Evolutionary conservation across 2,888 invertebrate species (phyloP).

Genomic region (Lampropteryx suffumata): DNA sequence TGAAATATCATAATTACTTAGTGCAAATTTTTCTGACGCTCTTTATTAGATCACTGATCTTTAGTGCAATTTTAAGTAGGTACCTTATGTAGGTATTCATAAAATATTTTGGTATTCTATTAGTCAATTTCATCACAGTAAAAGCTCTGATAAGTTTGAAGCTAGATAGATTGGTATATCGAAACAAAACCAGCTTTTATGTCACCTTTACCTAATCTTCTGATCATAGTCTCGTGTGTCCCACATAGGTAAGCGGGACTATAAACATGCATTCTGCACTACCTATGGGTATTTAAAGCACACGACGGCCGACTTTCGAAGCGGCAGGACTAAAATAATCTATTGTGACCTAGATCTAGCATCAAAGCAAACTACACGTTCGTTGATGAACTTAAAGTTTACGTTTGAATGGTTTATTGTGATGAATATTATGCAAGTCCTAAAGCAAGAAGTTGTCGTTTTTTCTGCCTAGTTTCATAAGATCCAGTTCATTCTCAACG

Average conservation of each 20-base stretch:
- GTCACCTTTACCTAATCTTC: neutral
- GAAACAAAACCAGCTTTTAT: too few relatives aligned
- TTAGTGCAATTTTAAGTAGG: too few relatives aligned
- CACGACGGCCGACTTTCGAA: conserved; percentile 63
- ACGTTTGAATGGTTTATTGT: conserved; percentile 17
- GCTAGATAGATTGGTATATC: too few relatives aligned
- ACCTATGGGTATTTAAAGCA: conserved; percentile 62
- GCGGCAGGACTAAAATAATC: conserved; percentile 67
- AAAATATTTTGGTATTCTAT: too few relatives aligned
- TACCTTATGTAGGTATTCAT: too few relatives aligned
- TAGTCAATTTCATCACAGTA: too few relatives aligned
- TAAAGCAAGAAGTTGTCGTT: neutral
- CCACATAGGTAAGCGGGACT: conserved; percentile 29
- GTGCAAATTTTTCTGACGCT: too few relatives aligned
- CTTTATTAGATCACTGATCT: too few relatives aligned
- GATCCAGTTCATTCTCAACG: too few relatives aligned
- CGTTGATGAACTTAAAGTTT: conserved; percentile 32
- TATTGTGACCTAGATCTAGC: conserved; percentile 69
- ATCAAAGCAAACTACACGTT: conserved; percentile 43
- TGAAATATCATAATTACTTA: too few relatives aligned
- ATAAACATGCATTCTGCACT: conserved; percentile 70
- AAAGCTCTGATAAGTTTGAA: too few relatives aligned
- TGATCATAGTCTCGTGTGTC: conserved; percentile 42
- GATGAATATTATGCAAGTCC: conserved; percentile 28
- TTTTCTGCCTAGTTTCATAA: too few relatives aligned